Evolutionary conservation across 2,888 invertebrate species (phyloP), one percentile per base, ranked within the genome.

Genomic region (Pseudeuparius sepicola): DNA sequence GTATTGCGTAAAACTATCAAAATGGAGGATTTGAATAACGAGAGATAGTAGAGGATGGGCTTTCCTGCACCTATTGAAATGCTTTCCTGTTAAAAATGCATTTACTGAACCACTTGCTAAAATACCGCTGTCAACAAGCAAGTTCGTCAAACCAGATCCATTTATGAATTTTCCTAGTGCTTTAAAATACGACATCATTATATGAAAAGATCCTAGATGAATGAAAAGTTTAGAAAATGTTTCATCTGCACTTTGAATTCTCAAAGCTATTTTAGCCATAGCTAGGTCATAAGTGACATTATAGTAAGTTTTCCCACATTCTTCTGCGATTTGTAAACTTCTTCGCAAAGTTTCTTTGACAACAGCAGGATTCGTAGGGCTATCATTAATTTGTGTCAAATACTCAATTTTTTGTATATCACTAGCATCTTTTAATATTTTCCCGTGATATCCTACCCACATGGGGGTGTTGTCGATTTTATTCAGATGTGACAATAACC

Each of bases 181-280:
- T 41, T 51, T 49, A 14, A 54, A 46, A 38, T 39, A 49, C 7
- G 49, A 41, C 42, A 52, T 39, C 42, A 45, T 44, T 14, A 52
- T 46, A 24, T 54, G 51, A 36, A 53, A 53, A 12, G 43, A 16
- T 28, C 51, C 52, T 3, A 53, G 36, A 27, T 52, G 39, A 28
- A 53, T 53, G 20, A 53, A 53, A 26, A 46, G 29, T 24, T 37
- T 40, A 28, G 34, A 9, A 13, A 42, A 42, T n/a, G n/a, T n/a
- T 38, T 38, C 25, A 12, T 37, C 38, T 18, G 39, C 35, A 31
- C 24, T 24, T 36, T 48, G 32, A 13, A 32, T 34, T 9, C 26
- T 14, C 16, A 34, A 10, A 5, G n/a, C n/a, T n/a, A n/a, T n/a
- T n/a, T n/a, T n/a, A n/a, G n/a, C n/a, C 20, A 47, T 47, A 15